Conservation (phyloP, 1,140 invertebrate species). For the Trypoxylus dichotomus region DNA sequence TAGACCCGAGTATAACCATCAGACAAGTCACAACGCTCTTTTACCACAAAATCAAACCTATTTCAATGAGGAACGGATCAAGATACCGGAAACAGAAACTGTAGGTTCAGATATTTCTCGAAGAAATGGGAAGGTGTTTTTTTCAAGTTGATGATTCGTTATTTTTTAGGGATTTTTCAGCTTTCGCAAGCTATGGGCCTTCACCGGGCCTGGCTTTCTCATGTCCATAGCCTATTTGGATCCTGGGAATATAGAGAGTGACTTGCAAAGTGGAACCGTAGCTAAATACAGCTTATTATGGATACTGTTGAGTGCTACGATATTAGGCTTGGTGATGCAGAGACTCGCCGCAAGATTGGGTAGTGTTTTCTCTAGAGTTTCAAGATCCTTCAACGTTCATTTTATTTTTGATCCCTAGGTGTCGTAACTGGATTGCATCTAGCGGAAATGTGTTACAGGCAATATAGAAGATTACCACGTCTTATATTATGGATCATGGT, state of each 20-base stretch:
- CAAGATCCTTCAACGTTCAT: no score
- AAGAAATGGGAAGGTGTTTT: constrained; percentile 45
- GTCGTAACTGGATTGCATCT: constrained; percentile 73
- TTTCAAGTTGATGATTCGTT: background rate
- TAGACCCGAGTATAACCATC: background rate
- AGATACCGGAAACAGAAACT: constrained; percentile 59
- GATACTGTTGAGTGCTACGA: constrained; percentile 84
- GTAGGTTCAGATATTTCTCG: background rate
- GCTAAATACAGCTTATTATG: constrained; percentile 85
- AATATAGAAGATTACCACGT: constrained; percentile 79
- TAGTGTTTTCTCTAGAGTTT: no score
- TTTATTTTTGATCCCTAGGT: constrained; percentile 31
- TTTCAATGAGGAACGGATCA: constrained; percentile 66
- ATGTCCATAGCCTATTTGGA: constrained; percentile 95
- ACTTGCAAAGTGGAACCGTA: constrained; percentile 82
- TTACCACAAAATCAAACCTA: constrained; percentile 54
- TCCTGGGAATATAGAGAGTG: constrained; percentile 92
- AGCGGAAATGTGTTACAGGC: constrained; percentile 79
- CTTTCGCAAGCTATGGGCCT: constrained; percentile 89
- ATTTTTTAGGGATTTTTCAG: constrained; percentile 62
- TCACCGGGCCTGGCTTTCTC: constrained; percentile 89
- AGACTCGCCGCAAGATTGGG: constrained; percentile 81
- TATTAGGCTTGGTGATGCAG: constrained; percentile 86
- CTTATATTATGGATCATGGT: constrained; percentile 92
- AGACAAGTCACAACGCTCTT: background rate